These are phyloP conservation scores for Phragmatobia fuliginosa DNA, from an alignment of 2,888 invertebrate genomes.

Conservation along the genomic window DNA sequence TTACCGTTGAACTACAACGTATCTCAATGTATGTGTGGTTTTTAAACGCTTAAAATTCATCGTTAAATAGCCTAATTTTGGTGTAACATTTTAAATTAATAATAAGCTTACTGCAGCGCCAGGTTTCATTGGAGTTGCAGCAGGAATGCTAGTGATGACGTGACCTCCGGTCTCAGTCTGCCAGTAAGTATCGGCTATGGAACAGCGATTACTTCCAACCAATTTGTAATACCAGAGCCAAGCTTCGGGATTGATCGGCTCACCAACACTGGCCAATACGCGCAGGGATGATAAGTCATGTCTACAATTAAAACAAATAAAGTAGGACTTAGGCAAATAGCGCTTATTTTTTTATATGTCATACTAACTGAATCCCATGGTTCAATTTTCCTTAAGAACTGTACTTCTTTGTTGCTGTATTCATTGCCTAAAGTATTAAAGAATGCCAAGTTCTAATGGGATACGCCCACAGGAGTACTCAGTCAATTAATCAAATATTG, in stretches of 20 bases:
- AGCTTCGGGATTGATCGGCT: constrained; percentile 99
- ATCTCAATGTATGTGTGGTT: too few species aligned
- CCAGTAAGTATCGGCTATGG: constrained; percentile 99
- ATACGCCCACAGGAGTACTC: background rate
- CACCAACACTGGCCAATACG: constrained; percentile 98
- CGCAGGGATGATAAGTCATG: constrained; percentile 89
- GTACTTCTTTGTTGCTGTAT: too few species aligned
- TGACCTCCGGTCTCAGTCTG: constrained; percentile 99
- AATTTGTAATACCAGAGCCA: constrained; percentile 98
- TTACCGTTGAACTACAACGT: background rate
- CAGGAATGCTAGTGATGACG: constrained; percentile 97
- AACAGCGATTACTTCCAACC: constrained; percentile 93
- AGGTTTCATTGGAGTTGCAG: constrained; percentile 98
- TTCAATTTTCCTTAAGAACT: background rate
- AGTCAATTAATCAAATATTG: background rate
- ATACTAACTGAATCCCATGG: too few species aligned
- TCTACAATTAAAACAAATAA: constrained; percentile 68
- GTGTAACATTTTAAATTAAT: background rate
- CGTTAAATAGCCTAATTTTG: background rate
- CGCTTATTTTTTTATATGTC: too few species aligned
- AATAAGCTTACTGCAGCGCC: constrained; percentile 95
- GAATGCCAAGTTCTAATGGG: background rate
- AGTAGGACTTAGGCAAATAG: background rate
- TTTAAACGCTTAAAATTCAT: background rate
- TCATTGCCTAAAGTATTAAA: too few species aligned